Conservation (phyloP, 2,113 vertebrate genomes). For the Calonectris borealis region DNA sequence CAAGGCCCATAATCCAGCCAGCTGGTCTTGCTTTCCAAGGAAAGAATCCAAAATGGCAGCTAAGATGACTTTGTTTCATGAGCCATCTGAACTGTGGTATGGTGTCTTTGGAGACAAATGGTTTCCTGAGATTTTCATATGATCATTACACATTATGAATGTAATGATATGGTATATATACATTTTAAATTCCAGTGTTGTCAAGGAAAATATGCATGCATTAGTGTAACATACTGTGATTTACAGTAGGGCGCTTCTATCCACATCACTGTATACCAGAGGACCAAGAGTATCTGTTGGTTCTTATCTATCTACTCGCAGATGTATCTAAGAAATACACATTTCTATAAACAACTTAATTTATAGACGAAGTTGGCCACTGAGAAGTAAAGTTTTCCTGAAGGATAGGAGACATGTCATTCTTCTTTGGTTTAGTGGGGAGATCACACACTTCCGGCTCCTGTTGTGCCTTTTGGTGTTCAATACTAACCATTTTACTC, state of each 20-base stretch:
- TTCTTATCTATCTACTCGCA: conserved; percentile 42
- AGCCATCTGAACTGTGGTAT: neutral
- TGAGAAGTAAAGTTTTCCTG: neutral
- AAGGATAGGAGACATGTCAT: neutral
- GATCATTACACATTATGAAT: neutral
- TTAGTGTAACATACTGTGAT: neutral
- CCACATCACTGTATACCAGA: neutral
- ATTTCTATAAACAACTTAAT: conserved; percentile 48
- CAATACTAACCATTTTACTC: neutral
- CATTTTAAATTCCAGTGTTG: conserved; percentile 27
- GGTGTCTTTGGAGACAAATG: neutral
- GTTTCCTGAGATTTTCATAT: conserved; percentile 21
- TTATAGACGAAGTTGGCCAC: conserved; percentile 14
- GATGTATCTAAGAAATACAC: conserved; percentile 60
- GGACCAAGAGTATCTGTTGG: neutral
- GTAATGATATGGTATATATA: neutral
- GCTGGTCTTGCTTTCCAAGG: neutral
- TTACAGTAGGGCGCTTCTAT: neutral
- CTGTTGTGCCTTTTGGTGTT: neutral
- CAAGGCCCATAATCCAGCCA: neutral
- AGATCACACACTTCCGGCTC: neutral
- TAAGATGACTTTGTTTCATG: neutral
- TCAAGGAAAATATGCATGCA: conserved; percentile 33
- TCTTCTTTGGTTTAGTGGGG: neutral
- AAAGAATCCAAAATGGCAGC: conserved; percentile 14